Base-by-base conservation (phyloP, 2,113 vertebrate genomes). In the Nansenia antarctica region DNA sequence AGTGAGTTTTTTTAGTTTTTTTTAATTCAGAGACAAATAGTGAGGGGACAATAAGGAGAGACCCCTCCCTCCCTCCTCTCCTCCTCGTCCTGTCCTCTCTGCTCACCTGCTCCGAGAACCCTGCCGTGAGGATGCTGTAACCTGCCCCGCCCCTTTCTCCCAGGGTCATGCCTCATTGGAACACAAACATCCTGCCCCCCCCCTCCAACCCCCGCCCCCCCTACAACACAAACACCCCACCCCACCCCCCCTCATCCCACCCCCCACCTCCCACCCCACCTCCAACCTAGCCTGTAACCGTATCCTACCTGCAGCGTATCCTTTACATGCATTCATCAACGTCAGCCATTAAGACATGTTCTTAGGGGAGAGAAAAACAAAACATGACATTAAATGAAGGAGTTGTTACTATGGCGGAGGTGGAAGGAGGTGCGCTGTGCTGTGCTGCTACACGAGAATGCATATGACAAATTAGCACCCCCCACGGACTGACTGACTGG, bases 251-350 rank as follows among this genome's bases (percentile, higher is more conserved):
- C 70, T 72, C 81, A 80, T 71, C 77, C 79, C 39, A 34, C 81
- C 81, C 72, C 77, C 79, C 39, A 34, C 71, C 34, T 84, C 79
- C 85, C 85, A 74, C 82, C 79, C 82, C 85, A 74, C 82, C 79
- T 81, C 31, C 83, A 87, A 79, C 83, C 90, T 79, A 85, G 88
- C 81, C 73, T 88, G 93, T 93, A 94, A 96, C 90, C 82, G 53
- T 90, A 95, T 90, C 88, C 91, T 93, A 92, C 92, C 88, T 92
- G 91, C 93, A 94, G 89, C 83, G 67, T 88, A 89, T 92, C 86
- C 76, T 84, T 94, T 91, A 92, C 93, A 91, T 85, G 86, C 92
- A 93, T 94, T 93, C 90, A 93, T 94, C 93, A 95, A 91, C 47
- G 89, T 93, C 93, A 92, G 87, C 85, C 89, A 74, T 88, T 91